Percentiles rank a stretch among this genome's conserved stretches.
Evolutionary conservation across 2,113 vertebrate species (phyloP).

Genomic region (Perccottus glenii): DNA sequence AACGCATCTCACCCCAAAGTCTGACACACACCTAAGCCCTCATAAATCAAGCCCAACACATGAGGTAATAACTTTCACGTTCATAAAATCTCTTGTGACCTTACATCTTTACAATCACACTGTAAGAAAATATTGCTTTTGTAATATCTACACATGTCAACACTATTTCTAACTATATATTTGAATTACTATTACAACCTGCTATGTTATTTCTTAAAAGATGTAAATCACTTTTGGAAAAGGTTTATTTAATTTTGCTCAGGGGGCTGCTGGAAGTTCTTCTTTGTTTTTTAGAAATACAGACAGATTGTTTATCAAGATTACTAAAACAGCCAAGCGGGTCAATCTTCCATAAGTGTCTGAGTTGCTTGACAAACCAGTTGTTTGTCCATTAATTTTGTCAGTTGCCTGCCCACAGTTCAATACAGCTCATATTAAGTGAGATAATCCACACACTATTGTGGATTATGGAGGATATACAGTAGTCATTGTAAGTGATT

Average conservation of each 20-base stretch:
- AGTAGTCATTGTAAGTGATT: conserved; percentile 75
- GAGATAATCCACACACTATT: conserved; percentile 70
- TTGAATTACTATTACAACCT: too few species aligned
- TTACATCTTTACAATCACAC: too few species aligned
- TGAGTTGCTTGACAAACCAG: conserved; percentile 7
- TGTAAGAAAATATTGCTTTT: neutral
- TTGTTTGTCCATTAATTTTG: conserved; percentile 47
- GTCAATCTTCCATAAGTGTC: neutral
- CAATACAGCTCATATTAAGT: conserved; percentile 72
- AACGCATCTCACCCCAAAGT: conserved; percentile 76
- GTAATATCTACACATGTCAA: too few species aligned
- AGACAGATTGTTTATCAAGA: conserved; percentile 51
- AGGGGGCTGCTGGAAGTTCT: conserved; percentile 6
- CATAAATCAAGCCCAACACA: conserved; percentile 91
- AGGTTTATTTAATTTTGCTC: neutral
- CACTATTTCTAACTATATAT: too few species aligned
- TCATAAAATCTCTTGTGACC: neutral
- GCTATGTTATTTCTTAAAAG: too few species aligned
- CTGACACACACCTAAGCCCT: conserved; percentile 86
- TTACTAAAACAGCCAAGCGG: conserved; percentile 42
- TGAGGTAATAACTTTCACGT: conserved; percentile 78
- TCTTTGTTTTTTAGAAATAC: conserved; percentile 16
- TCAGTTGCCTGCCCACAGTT: conserved; percentile 37
- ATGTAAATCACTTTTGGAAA: neutral
- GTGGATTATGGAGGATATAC: conserved; percentile 75